Evolutionary conservation across 2,888 invertebrate species (phyloP), one percentile per base, ranked within the genome.

Genomic region (Horisme vitalbata): DNA sequence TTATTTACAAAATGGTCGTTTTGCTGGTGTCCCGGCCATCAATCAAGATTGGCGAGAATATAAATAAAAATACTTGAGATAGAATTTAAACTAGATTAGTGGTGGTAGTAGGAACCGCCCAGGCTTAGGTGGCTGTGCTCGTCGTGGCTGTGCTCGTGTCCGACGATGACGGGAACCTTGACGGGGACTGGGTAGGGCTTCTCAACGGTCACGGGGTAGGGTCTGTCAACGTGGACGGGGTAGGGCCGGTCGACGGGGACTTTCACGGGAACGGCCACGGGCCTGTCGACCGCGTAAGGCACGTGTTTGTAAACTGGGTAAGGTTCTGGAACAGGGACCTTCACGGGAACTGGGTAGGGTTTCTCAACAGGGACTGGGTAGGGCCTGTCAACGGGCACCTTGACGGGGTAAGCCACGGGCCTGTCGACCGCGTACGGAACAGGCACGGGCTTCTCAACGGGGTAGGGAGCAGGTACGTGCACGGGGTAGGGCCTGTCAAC

Each of bases 401-500:
- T 91, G 3, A 94, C 93, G 43, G 92, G 90, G 62, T 91, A 90
- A 13, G 93, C 90, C 35, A 92, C 91, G 8, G 91, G 93, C 70
- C 91, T 93, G 60, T 93, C 93, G 32, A 94, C 93, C 33, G 92
- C 92, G 51, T 91, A 86, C 1, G 94, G 91, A 50, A 88, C 85
- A 0, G 91, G 91, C 41, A 93, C 92, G 23, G 88, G 93, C 65
- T 91, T 92, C 66, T 93, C 93, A 23, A 91, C 82, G 34, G 90
- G 85, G 88, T 91, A 90, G n/a, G 91, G 91, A 49, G 90, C 88
- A 2, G 92, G 92, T 27, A 92, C 93, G 67, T 93, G 92, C 9
- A 94, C 93, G 53, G 94, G 93, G 86, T 93, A 93, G 33, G 93
- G 93, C 80, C 91, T 91, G 83, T 91, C 93, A 41, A 93, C 93